phyloP scores from a whole-genome alignment of 2,797 vertebrate species.

The Sciurus vulgaris region DNA sequence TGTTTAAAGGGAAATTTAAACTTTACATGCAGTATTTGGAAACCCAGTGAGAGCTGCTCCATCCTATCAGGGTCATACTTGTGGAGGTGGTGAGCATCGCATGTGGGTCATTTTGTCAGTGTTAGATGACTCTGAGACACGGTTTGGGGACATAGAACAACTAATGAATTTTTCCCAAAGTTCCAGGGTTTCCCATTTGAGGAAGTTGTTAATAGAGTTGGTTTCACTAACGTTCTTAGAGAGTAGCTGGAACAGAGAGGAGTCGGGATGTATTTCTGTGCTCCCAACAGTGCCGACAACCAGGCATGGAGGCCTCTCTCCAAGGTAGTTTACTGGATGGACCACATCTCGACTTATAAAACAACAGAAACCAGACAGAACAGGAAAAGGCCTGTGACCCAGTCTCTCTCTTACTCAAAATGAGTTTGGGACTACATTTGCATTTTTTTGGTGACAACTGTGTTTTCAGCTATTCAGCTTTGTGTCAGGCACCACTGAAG shows the following conservation, averaged over 20 bases:
- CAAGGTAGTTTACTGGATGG: neutral
- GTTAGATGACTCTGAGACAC: neutral
- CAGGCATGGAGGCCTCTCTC: neutral
- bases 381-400: neutral
- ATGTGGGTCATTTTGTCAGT: neutral
- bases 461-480: neutral
- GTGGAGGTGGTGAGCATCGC: neutral
- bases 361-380: neutral
- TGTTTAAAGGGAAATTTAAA: neutral
- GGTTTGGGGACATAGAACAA: neutral
- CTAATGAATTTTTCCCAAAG: neutral
- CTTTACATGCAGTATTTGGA: neutral
- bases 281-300: neutral
- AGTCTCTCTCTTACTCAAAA: neutral
- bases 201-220: neutral
- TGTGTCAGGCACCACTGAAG: constrained; percentile 11
- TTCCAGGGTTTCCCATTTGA: neutral
- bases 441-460: neutral
- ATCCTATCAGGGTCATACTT: neutral
- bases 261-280: neutral
- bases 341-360: neutral
- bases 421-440: neutral
- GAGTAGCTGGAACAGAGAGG: neutral
- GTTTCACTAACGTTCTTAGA: neutral
- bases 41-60: neutral